phyloP scores from a whole-genome alignment of 2,797 vertebrate species.

The Nothura maculosa region DNA sequence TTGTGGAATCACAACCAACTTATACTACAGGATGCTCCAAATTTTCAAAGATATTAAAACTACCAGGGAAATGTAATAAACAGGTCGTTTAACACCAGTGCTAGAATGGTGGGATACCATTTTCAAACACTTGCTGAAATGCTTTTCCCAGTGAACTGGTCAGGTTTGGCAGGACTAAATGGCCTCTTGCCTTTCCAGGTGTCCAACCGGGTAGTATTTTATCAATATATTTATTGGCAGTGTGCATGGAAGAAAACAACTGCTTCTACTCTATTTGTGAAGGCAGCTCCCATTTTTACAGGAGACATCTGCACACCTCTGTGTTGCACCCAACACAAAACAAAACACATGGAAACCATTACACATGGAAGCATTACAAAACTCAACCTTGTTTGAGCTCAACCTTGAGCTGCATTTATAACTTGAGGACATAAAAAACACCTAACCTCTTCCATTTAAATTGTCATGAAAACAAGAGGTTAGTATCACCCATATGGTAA shows the following conservation, averaged over 20 bases:
- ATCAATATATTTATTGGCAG: background rate
- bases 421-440: background rate
- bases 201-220: background rate
- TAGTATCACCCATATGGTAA: background rate
- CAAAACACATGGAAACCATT: background rate
- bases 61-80: background rate
- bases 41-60: background rate
- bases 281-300: background rate
- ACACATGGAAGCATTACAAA: background rate
- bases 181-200: background rate
- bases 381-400: background rate
- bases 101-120: background rate
- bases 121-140: background rate
- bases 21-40: background rate
- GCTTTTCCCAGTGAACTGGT: background rate
- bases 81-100: background rate
- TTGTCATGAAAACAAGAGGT: background rate
- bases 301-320: background rate
- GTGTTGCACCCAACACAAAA: background rate
- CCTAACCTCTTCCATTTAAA: background rate
- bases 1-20: background rate
- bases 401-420: background rate
- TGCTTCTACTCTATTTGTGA: background rate
- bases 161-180: background rate
- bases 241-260: background rate